Conservation (phyloP, 2,797 vertebrate genomes). For the Tenualosa thibaudeaui region DNA sequence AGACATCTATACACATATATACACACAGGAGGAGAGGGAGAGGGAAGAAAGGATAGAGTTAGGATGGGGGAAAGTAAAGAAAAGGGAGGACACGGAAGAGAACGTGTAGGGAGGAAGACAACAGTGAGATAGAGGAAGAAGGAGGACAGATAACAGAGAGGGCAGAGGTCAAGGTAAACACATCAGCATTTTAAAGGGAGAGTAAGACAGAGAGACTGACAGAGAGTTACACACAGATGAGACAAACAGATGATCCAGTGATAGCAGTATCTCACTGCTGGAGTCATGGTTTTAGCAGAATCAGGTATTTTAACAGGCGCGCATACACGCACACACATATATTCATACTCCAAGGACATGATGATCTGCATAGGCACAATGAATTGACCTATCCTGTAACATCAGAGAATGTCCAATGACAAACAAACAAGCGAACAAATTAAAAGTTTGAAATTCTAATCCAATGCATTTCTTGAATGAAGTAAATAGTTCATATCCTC, state of each 20-base stretch:
- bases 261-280: background rate
- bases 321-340: background rate
- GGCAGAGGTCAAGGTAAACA: background rate
- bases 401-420: background rate
- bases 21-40: slow-evolving; percentile 4
- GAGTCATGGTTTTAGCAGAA: background rate
- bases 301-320: background rate
- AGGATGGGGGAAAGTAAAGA: background rate
- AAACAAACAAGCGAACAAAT: background rate
- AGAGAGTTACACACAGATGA: background rate
- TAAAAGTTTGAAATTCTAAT: no score
- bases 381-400: background rate
- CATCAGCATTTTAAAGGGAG: background rate
- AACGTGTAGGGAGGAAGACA: no score
- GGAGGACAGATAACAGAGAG: background rate
- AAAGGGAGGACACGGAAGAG: no score
- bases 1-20: background rate
- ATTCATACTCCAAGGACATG: background rate
- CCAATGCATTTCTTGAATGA: no score
- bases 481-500: no score
- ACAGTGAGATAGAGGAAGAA: background rate
- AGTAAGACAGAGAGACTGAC: slow-evolving; percentile 4
- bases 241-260: background rate
- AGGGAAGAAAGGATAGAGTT: background rate
- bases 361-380: background rate